Base-by-base conservation (phyloP, 2,113 vertebrate genomes). In the Cacatua alba region DNA sequence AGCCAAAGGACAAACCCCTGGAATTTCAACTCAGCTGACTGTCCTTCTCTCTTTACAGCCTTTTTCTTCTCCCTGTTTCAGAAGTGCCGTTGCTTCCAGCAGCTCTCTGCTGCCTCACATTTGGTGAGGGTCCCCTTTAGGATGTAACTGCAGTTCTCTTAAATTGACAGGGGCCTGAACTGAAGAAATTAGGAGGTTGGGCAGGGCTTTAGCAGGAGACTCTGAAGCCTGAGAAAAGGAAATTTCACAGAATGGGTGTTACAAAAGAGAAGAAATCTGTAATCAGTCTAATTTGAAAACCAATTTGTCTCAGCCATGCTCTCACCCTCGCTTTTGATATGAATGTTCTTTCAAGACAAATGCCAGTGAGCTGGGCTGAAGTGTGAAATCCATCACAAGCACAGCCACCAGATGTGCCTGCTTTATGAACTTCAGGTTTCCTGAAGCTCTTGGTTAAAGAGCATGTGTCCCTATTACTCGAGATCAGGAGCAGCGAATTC, bases 241-340 rank as follows among this genome's bases (percentile, higher is more conserved):
- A 84, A 92, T 96, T 93, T 96, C 94, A 96, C 92, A 89, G 92
- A 93, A 78, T 2, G 62, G 9, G 19, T 37, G 52, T 82, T 81
- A 76, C 28, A 75, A 60, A 91, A 83, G 13, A 13, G 17, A 60
- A 68, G 75, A 85, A 92, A 60, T 68, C 86, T 31, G 59, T 95
- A 93, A 94, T 96, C 82, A 93, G 82, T 82, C 88, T 96, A 95
- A 96, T 96, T 96, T 95, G 88, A 88, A 91, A 96, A 97, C 72
- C 77, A 48, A 94, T 96, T 96, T 92, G 94, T 83, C 95, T 89
- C 92, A 92, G 96, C 72, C 86, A 93, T 55, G 83, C 90, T 94
- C 62, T 90, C 52, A 26, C 57, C 48, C 82, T 81, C 41, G 69
- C 88, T 89, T 96, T 93, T 84, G 23, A 93, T 81, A 94, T 89